These are phyloP conservation scores for Fulica atra DNA, from an alignment of 2,113 vertebrate species.

Conservation along the genomic window DNA sequence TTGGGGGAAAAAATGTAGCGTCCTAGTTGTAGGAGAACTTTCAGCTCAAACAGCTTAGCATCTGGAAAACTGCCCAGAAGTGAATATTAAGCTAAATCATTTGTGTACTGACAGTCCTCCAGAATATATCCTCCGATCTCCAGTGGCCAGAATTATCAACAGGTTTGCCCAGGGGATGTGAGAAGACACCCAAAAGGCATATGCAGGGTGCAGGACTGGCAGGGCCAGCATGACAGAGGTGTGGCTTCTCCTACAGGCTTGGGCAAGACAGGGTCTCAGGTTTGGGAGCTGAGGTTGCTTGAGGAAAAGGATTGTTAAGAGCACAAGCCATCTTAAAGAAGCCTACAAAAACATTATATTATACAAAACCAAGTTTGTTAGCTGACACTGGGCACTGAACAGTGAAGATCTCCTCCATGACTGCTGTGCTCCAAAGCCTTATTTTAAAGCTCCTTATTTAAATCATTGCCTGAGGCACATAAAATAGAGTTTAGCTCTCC, in stretches of 20 bases:
- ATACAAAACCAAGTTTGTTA: background rate
- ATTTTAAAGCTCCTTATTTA: background rate
- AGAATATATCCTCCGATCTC: fast-evolving
- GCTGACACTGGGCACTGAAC: background rate
- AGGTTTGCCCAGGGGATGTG: background rate
- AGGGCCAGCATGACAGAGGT: fast-evolving
- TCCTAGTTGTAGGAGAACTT: background rate
- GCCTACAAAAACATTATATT: background rate
- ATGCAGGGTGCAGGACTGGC: background rate
- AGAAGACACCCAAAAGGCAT: background rate
- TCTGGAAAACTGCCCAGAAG: background rate
- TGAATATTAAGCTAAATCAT: background rate
- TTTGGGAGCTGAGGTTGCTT: background rate
- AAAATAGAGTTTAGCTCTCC: background rate
- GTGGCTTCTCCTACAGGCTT: background rate
- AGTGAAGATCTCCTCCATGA: background rate
- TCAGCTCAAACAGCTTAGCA: background rate
- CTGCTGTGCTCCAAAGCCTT: background rate
- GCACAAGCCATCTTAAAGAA: background rate
- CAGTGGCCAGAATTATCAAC: background rate
- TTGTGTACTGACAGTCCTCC: background rate
- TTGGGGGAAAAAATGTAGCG: background rate
- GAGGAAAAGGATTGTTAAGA: background rate
- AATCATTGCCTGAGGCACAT: background rate
- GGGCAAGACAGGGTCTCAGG: background rate